Evolutionary conservation across 2,113 vertebrate species (phyloP).

Genomic region (Ammospiza nelsoni): DNA sequence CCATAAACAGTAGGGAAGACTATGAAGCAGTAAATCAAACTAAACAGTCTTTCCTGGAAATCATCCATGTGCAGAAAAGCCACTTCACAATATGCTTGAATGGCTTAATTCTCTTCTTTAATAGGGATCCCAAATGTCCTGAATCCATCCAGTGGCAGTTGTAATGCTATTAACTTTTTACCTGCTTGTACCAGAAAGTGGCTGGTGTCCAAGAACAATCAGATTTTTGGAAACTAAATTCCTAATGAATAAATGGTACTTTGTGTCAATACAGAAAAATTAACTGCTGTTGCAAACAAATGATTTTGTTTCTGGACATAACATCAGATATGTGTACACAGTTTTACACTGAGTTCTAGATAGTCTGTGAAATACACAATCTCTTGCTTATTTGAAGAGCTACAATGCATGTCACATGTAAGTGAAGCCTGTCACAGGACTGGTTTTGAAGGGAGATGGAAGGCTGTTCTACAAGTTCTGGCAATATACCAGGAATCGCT

Average conservation of each 20-base stretch:
- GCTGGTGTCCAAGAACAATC: neutral
- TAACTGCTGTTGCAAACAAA: neutral
- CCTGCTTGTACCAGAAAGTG: neutral
- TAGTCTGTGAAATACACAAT: neutral
- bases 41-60: neutral
- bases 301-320: neutral
- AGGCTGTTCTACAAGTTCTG: neutral
- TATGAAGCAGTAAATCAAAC: neutral
- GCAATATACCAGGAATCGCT: slow-evolving; percentile 5
- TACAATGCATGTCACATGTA: neutral
- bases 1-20: neutral
- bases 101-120: neutral
- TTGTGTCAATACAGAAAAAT: neutral
- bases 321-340: neutral
- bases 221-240: neutral
- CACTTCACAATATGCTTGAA: neutral
- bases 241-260: neutral
- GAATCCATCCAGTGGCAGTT: neutral
- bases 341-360: neutral
- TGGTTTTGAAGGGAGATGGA: neutral
- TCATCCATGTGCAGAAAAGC: neutral
- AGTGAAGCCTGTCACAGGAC: neutral
- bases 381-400: neutral
- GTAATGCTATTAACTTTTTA: neutral
- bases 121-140: neutral